Base-by-base conservation (phyloP, 2,888 invertebrate species). In the Keiferia lycopersicella region DNA sequence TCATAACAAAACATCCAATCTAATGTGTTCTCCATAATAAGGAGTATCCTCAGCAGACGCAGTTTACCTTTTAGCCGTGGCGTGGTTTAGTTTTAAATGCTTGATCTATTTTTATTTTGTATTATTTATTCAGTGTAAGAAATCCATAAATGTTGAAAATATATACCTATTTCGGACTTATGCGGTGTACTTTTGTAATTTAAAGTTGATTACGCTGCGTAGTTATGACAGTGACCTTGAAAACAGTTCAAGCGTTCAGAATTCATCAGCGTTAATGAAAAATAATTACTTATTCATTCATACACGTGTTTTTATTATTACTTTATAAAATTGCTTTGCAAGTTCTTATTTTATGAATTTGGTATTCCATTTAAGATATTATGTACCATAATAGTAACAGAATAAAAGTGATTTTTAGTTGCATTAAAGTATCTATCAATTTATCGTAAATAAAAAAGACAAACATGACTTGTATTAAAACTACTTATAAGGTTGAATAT, bases 271-370 rank as follows among this genome's bases (percentile, higher is more conserved):
- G 51, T 22, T 51, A 18, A 48, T 41, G 41, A 41, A 41, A 41
- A 41, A 41, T 41, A 41, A 41, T 41, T 41, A 48, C 12, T 51
- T 51, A 34, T 30, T 56, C 41, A 41, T 48, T 59, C 62, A 14
- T 34, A 59, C 14, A 38, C 12, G 22, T 61, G 41, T 16, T 64
- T 60, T 48, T 48, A 10, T 18, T 48, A 18, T 48, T 34, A 34
- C 34, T 34, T 48, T 18, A 48, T 18, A 48, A 16, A 48, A 48
- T 16, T 16, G 48, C 48, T 48, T 48, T 18, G 48, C 48, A n/a
- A 18, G 22, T 51, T 51, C 22, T 51, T 51, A 20, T 48, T 16
- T 8, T 18, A 48, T 48, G 48, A 18, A 3, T 18, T 18, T 18
- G 16, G 12, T 8, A 20, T 18, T 22, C 11, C 10, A 22, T 48